Base-by-base conservation (phyloP, 2,797 vertebrate species). In the Takifugu ocellatus region DNA sequence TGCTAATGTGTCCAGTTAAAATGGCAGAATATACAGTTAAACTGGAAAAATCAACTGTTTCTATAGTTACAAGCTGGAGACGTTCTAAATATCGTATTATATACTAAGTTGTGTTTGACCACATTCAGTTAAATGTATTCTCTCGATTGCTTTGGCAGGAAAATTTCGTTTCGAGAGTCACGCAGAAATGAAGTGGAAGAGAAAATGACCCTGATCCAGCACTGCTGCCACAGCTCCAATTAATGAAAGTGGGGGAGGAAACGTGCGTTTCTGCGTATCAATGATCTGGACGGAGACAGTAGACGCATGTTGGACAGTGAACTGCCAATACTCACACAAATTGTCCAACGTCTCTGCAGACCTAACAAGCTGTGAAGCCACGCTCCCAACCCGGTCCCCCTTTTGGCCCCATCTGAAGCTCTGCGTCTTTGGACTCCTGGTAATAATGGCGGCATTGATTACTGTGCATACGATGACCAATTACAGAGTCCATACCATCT, bases 371-470 rank as follows among this genome's bases (percentile, higher is more conserved):
- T 68, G 54, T 25, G 42, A 58, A 63, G 60, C 58, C 54, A 72
- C 54, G 58, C 75, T 65, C 51, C 54, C 21, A 1, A 39, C 60
- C 11, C 61, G 25, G 57, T 25, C 74, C 79, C 74, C 79, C 78
- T 79, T 21, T 67, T 74, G 76, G 72, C 75, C 80, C 72, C 31
- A 66, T 70, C 77, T 55, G 64, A 63, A 66, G 49, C 58, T 59
- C 2, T 29, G 57, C 51, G 61, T 70, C 69, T 33, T 76, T 79
- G 75, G 59, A 54, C 71, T 77, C 66, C 69, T 10, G 50, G 57
- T 81, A 85, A 84, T 84, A 81, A 84, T 63, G 42, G 74, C 17
- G 39, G 68, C 80, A 89, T 89, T 87, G 87, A 87, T 86, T 67
- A 59, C 60, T 39, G 61, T 10, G 77, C 69, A 75, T 63, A 67